Base-by-base conservation (phyloP, 2,888 invertebrate species). In the Xestobium rufovillosum region DNA sequence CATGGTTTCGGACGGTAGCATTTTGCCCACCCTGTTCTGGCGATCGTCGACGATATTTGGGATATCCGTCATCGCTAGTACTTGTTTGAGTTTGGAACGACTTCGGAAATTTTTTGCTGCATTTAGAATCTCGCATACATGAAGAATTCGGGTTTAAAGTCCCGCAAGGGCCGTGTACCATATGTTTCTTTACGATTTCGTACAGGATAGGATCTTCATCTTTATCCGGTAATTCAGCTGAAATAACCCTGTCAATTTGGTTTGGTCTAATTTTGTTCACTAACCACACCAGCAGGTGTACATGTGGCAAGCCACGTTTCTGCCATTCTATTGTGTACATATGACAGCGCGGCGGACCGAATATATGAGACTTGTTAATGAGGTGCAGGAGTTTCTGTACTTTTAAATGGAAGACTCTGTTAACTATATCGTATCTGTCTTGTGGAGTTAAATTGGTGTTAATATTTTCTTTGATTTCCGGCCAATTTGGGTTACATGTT, bases 61-160 rank as follows among this genome's bases (percentile, higher is more conserved):
- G 55, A 40, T 58, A 59, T 1, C 56, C 55, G 2, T 55, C 42
- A 11, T 52, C 49, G n/a, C n/a, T n/a, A n/a, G n/a, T n/a, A n/a
- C n/a, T n/a, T n/a, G n/a, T n/a, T n/a, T 56, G 50, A 38, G 41
- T 49, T 15, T 15, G 15, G 25, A 51, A 43, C 13, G 33, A n/a
- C 13, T 41, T 19, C 8, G 63, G 64, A 42, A 52, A 66, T 4
- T 38, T 38, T 36, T 36, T 36, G 44, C 39, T 31, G 43, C 65
- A 66, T 23, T 34, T 38, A 1, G 49, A 50, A 16, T 55, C 44
- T 15, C 41, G 39, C 59, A 61, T 63, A 46, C 63, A 66, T 3
- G 55, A 53, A n/a, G 56, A 50, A 8, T 45, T 45, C 2, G 30
- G 27, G 19, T 32, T 32, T 4, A 34, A 34, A 34, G 26, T 12